Base-by-base conservation (phyloP, 2,113 vertebrate genomes). In the Psilopogon haemacephalus region DNA sequence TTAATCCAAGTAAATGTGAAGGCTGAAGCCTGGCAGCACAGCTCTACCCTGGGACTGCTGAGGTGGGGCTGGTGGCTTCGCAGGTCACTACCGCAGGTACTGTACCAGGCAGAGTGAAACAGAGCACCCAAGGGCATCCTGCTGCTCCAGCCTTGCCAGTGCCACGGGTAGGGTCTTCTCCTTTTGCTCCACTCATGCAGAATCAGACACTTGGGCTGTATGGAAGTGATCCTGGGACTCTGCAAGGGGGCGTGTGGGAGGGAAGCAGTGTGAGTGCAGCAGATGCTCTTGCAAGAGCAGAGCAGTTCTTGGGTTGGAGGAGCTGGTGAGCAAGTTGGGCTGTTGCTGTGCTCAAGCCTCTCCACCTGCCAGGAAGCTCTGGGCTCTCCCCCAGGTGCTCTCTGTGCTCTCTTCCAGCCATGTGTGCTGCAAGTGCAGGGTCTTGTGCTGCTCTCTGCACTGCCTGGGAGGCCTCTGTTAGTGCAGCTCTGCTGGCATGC, bases 91-190 rank as follows among this genome's bases (percentile, higher is more conserved):
- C 55, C 7, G 15, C 69, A 5, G 23, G 44, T 48, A 6, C 12
- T 32, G 80, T 2, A 3, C 14, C 1, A 16, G 3, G 4, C 4
- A 1, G 42, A 23, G 71, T 11, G 68, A 33, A 38, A 3, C 68
- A 72, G 18, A 42, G 68, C 54, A 4, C 62, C 24, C 3, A 1
- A 55, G 13, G 42, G 70, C n/a, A 11, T 44, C 62, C 84, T 27
- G 24, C 76, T 71, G 27, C 72, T 42, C 59, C 92, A 79, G 62
- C 88, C 74, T 82, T 72, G 58, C 35, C 27, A 18, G 69, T 7
- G 17, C 38, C 55, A 32, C 38, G 8, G 46, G 12, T 63, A 55
- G 44, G 16, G 8, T 82, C 58, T 67, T 68, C 27, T 74, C 3
- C 20, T 56, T 82, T 68, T 24, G 3, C 35, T 50, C 32, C 17